Conservation (phyloP, 2,888 invertebrate species). For the Leptinotarsa haldemani region DNA sequence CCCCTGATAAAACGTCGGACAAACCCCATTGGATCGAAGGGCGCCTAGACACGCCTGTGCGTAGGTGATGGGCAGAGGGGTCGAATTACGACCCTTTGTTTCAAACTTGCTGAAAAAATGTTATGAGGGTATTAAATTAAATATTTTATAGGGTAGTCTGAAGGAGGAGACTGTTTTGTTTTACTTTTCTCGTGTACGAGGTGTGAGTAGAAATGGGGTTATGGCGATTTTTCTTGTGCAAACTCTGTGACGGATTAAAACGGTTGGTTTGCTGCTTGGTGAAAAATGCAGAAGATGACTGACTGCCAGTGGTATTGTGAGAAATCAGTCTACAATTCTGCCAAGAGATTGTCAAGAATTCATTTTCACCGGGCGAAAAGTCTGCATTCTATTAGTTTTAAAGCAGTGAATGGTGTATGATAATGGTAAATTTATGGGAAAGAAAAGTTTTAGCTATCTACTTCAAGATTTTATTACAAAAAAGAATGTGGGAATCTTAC, state of each 20-base stretch:
- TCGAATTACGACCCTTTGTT: conserved; percentile 47
- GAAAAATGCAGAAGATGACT: conserved; percentile 1
- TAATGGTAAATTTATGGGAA: not conserved
- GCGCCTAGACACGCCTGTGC: conserved; percentile 51
- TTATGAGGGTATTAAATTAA: conserved; percentile 41
- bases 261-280: conserved; percentile 3
- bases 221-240: not conserved
- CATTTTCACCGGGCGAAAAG: not conserved
- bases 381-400: not conserved
- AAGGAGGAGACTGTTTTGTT: conserved; percentile 35
- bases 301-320: not conserved
- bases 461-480: no score
- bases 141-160: conserved; percentile 34
- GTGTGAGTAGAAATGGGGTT: conserved; percentile 14
- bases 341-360: not conserved
- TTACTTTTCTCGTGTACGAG: conserved; percentile 22
- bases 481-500: no score
- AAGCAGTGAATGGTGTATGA: not conserved
- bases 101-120: conserved; percentile 36
- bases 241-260: conserved; percentile 9
- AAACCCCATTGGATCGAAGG: conserved; percentile 28
- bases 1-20: conserved; percentile 25
- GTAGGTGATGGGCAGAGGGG: conserved; percentile 50
- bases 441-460: no score
- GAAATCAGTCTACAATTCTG: not conserved